These are phyloP conservation scores for Ptyas mucosa DNA, from an alignment of 2,113 vertebrate species.

Conservation along the genomic window DNA sequence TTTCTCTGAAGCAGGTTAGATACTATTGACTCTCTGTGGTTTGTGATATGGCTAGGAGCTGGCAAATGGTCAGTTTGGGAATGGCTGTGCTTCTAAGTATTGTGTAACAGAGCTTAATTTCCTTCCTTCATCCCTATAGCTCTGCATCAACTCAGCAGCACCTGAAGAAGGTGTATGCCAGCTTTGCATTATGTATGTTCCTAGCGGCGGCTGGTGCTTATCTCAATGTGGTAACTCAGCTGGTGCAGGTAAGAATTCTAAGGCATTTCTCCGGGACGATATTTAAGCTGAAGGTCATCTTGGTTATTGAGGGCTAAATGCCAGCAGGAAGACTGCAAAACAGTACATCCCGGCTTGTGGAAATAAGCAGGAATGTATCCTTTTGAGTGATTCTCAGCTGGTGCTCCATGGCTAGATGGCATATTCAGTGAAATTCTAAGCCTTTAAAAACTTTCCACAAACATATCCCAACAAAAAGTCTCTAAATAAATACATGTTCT, in stretches of 20 bases:
- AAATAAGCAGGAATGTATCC: background rate
- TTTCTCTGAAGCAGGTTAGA: background rate
- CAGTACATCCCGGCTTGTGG: background rate
- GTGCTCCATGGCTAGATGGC: background rate
- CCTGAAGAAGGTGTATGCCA: slow-evolving; percentile 93
- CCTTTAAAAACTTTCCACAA: background rate
- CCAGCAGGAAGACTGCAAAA: background rate
- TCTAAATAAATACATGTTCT: background rate
- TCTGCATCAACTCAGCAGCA: slow-evolving; percentile 91
- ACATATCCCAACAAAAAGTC: background rate
- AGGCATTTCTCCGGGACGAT: background rate
- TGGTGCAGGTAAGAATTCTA: slow-evolving; percentile 82
- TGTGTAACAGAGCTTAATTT: background rate
- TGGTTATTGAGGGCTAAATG: background rate
- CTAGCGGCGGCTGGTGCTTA: slow-evolving; percentile 86
- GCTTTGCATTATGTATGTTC: slow-evolving; percentile 88
- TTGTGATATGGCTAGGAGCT: background rate
- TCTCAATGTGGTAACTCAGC: slow-evolving; percentile 79
- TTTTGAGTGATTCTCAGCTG: background rate
- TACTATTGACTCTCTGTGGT: background rate
- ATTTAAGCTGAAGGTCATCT: too few relatives aligned
- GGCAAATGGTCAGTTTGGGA: background rate
- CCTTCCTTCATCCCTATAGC: slow-evolving; percentile 55
- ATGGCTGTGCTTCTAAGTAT: fast-evolving
- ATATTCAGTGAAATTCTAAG: background rate